phyloP scores from a whole-genome alignment of 2,888 invertebrate genomes.

The Cosmorhoe ocellata region DNA sequence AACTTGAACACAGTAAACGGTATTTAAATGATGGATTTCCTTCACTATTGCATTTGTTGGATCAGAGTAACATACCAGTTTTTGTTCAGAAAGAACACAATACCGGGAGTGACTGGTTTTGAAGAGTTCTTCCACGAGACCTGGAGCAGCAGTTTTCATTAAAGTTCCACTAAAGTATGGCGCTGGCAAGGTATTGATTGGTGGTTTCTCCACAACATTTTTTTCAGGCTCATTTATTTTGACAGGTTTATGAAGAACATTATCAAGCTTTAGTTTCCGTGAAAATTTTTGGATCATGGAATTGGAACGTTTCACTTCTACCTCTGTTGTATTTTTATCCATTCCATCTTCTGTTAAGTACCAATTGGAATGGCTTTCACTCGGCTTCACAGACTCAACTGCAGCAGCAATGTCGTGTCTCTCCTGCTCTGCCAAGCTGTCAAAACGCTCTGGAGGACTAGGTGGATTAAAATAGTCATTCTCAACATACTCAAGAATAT shows the following conservation, averaged over 20 bases:
- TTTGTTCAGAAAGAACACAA: constrained; percentile 87
- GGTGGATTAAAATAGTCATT: constrained; percentile 81
- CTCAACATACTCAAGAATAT: constrained; percentile 59
- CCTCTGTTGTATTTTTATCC: constrained; percentile 38
- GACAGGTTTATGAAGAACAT: constrained; percentile 58
- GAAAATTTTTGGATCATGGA: constrained; percentile 70
- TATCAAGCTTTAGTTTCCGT: constrained; percentile 77
- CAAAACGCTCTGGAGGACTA: constrained; percentile 84
- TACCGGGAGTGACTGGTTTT: constrained; percentile 89
- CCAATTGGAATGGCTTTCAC: constrained; percentile 73
- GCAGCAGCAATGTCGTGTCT: constrained; percentile 10
- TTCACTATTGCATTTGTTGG: constrained; percentile 86
- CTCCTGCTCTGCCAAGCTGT: constrained; percentile 77
- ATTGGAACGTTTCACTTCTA: constrained; percentile 48
- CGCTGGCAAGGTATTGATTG: constrained; percentile 68
- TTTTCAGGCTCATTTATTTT: constrained; percentile 50
- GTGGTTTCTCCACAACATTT: constrained; percentile 75
- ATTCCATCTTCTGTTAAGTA: constrained; percentile 51
- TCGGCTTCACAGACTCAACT: too few relatives aligned
- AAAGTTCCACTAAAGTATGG: constrained; percentile 84
- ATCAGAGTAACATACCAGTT: constrained; percentile 88
- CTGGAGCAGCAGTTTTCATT: constrained; percentile 78
- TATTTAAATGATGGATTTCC: constrained; percentile 87
- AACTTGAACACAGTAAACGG: constrained; percentile 85
- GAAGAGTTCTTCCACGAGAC: constrained; percentile 87